phyloP scores from a whole-genome alignment of 2,797 vertebrate species.

The Rhabdophis nuchalis region DNA sequence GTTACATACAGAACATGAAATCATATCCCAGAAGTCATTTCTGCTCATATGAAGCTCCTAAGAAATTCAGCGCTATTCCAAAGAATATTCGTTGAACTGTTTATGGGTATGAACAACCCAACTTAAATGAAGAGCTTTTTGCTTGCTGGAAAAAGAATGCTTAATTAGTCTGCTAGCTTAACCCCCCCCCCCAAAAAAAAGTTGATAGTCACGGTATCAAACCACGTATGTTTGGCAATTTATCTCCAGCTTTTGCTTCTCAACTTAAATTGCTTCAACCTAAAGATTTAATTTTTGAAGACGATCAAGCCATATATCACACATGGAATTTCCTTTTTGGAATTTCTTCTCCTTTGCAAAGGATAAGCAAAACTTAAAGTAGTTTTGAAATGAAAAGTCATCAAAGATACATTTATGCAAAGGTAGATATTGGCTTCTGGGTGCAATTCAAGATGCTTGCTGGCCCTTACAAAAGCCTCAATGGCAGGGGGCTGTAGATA shows the following conservation, averaged over 20 bases:
- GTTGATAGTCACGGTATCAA: neutral
- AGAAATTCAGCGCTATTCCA: neutral
- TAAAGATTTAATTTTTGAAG: neutral
- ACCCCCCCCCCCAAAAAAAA: too few relatives aligned
- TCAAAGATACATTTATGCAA: neutral
- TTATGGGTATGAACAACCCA: neutral
- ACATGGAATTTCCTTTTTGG: neutral
- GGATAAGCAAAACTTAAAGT: neutral
- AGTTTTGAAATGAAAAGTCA: neutral
- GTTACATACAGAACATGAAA: neutral
- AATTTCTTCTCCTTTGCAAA: neutral
- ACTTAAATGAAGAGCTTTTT: neutral
- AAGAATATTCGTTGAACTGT: neutral
- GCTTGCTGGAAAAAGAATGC: neutral
- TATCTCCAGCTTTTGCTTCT: neutral
- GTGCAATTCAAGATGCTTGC: neutral
- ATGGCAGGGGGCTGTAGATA: neutral
- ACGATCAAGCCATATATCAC: neutral
- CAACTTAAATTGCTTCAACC: neutral
- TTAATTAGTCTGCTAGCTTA: neutral
- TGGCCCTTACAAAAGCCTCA: neutral
- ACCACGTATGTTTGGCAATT: neutral
- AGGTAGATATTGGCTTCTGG: neutral
- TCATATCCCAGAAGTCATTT: neutral
- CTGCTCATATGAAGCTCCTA: neutral